phyloP scores from a whole-genome alignment of 2,888 invertebrate genomes.

The Erpobdella octoculata region DNA sequence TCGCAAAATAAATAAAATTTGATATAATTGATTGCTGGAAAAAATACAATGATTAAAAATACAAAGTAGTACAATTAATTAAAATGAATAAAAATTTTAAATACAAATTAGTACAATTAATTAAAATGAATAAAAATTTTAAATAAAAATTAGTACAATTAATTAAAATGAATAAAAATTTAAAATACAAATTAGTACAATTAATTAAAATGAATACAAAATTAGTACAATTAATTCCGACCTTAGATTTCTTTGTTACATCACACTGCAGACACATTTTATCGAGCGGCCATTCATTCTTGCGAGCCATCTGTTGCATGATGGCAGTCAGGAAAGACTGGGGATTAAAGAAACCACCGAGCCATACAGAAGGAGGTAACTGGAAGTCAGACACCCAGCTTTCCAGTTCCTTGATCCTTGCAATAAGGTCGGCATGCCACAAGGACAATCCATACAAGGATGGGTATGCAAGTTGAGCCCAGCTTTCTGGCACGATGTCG shows the following conservation, averaged over 20 bases:
- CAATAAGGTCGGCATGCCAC: slow-evolving; percentile 84
- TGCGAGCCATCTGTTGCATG: slow-evolving; percentile 91
- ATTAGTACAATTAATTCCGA: no score
- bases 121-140: no score
- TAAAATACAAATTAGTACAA: not conserved
- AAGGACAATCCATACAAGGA: slow-evolving; percentile 76
- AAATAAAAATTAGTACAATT: not conserved
- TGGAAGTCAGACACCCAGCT: slow-evolving; percentile 86
- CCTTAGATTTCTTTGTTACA: slow-evolving; percentile 85
- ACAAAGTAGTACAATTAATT: no score
- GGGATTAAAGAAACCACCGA: slow-evolving; percentile 95
- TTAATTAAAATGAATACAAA: not conserved
- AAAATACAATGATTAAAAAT: no score
- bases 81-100: no score
- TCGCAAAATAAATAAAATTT: no score
- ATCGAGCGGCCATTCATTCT: slow-evolving; percentile 84
- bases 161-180: not conserved
- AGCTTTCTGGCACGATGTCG: slow-evolving; percentile 75
- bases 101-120: no score
- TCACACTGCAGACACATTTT: slow-evolving; percentile 95
- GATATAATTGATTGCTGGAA: no score
- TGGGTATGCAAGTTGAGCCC: slow-evolving; percentile 82
- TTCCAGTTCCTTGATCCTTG: slow-evolving; percentile 69
- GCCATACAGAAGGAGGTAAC: slow-evolving; percentile 81
- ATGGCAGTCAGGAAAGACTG: slow-evolving; percentile 91